Base-by-base conservation (phyloP, 1,140 invertebrate genomes). In the Cotesia glomerata region DNA sequence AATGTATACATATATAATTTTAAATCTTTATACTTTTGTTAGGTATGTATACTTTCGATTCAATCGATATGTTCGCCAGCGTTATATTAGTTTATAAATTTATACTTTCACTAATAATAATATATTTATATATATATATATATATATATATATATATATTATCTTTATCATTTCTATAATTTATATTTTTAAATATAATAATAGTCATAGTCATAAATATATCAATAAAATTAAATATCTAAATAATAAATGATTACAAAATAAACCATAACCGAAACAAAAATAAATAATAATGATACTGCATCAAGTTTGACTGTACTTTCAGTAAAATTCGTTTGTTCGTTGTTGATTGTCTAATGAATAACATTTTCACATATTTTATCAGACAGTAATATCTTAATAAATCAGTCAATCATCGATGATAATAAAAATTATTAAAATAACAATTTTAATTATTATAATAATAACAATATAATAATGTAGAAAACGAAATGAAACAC, bases 401-500 rank as follows among this genome's bases (percentile, higher is more conserved):
- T 68, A 63, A 63, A n/a, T 63, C 13, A 14, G 32, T 63, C 35
- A 13, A 63, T 63, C 13, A 26, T 26, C 14, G 8, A 62, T 39
- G 26, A 9, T 14, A 36, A 9, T 16, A 64, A 14, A 39, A 36
- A 64, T 3, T 18, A 69, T 64, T 51, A 45, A 64, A 69, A 54
- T 59, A 26, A 26, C 18, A 26, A 26, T 26, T 26, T 1, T 26
- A 26, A 26, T 26, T 26, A 26, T 26, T 26, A 26, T 26, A 26
- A 26, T 26, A 26, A 26, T 26, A 26, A 26, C 26, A 26, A 26
- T 26, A 26, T 26, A 61, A 75, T 65, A 67, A 66, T 68, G 63
- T 67, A 67, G 52, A 73, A 66, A 61, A 14, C 61, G 9, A 62
- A 72, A 75, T 71, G 68, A 71, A 73, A 73, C 64, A 73, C 54